Conservation (phyloP, 2,797 vertebrate species). For the Xiphorhynchus erythropygius region DNA sequence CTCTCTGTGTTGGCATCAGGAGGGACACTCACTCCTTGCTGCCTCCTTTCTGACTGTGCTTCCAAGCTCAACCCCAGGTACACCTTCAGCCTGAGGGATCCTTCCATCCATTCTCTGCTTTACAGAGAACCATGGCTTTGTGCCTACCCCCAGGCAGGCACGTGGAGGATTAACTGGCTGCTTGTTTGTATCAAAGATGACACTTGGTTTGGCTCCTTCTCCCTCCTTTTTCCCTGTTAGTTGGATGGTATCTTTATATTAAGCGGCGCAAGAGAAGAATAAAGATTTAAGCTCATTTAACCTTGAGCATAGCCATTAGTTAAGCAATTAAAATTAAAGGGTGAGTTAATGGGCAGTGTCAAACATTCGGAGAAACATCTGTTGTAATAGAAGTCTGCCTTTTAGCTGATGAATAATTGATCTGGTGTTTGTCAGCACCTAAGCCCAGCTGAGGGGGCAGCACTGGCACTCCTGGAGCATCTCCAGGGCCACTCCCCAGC, state of each 20-base stretch:
- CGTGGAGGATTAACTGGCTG: background rate
- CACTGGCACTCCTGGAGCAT: background rate
- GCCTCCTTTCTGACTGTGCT: background rate
- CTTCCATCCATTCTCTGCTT: background rate
- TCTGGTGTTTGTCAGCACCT: conserved; percentile 29
- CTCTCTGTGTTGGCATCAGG: background rate
- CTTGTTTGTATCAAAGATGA: background rate
- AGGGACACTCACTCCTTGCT: rapidly evolving
- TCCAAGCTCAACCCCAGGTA: rapidly evolving
- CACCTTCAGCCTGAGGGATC: background rate
- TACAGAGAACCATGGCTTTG: background rate
- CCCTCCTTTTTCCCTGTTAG: background rate
- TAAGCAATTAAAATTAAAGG: conserved; percentile 75
- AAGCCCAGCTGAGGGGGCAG: background rate
- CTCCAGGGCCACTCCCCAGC: background rate
- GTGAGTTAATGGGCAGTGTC: conserved; percentile 76
- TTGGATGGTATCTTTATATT: background rate
- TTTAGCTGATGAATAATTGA: conserved; percentile 75
- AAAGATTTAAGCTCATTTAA: conserved; percentile 70
- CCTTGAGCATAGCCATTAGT: conserved; percentile 72
- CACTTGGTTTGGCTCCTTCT: background rate
- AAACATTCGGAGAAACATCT: conserved; percentile 74
- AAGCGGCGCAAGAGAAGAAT: background rate
- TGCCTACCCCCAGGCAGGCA: background rate
- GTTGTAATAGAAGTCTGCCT: conserved; percentile 66